Base-by-base conservation (phyloP, 1,140 invertebrate genomes). In the Drosophila erecta region DNA sequence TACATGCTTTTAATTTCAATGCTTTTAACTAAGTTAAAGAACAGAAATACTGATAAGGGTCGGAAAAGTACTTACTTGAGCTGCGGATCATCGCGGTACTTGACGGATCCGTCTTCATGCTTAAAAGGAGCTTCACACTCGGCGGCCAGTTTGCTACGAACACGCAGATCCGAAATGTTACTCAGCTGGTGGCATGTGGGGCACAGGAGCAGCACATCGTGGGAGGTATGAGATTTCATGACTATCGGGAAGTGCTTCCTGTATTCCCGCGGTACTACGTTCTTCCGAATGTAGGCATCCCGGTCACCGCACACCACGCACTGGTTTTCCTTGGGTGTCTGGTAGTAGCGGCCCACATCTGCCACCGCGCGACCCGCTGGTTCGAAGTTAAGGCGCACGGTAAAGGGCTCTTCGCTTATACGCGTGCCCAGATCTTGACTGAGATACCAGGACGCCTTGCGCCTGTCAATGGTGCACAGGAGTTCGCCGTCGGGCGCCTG, bases 191-290 rank as follows among this genome's bases (percentile, higher is more conserved):
- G 96, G 92, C 97, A 98, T 0, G 76, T 35, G 47, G 94, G 93
- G 92, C 97, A 97, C 24, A 97, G 90, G 58, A 97, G 87, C 17
- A 97, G 87, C 17, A 97, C 94, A 93, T 98, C 97, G 90, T 97
- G 97, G 1, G 96, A 97, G 27, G 95, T 95, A 92, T 97, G 96
- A 7, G 96, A 95, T 90, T 97, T 97, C 94, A 97, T 95, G 43
- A 96, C 93, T 94, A 95, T 91, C 27, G 97, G 96, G 85, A 97
- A 97, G 90, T 96, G 94, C 93, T 95, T 97, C 54, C 96, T 94
- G 90, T 97, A 98, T 92, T 98, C 96, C 60, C 95, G 94, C 0
- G 97, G 97, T 40, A 98, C 95, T 35, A 98, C 94, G 77, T 96
- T 96, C 91, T 97, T 97, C 3, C 96, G 93, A 37, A 96, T 95